phyloP scores from a whole-genome alignment of 2,888 invertebrate species.

The Drosophila histrio region DNA sequence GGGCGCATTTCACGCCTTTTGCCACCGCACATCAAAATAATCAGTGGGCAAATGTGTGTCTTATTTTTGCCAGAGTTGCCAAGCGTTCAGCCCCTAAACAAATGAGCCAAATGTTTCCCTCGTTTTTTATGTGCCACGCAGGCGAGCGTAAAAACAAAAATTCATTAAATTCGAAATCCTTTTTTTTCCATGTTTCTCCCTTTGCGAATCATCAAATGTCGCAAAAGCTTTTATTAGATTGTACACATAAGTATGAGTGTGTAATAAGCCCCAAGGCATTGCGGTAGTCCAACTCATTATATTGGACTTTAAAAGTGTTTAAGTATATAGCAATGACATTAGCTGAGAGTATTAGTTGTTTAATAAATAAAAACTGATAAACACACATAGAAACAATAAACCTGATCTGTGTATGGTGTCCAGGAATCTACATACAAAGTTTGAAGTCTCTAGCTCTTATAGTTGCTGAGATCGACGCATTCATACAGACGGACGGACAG shows the following conservation, averaged over 20 bases:
- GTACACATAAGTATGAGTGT: constrained; percentile 11
- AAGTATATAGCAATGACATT: neutral
- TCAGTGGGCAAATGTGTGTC: constrained; percentile 43
- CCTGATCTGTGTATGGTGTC: no score
- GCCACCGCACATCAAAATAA: constrained; percentile 65
- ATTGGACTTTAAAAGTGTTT: neutral
- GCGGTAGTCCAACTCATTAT: constrained; percentile 17
- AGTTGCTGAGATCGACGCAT: no score
- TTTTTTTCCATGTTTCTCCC: constrained; percentile 29
- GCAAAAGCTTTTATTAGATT: constrained; percentile 51
- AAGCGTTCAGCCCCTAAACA: constrained; percentile 17
- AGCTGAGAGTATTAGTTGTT: neutral
- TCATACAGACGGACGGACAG: no score
- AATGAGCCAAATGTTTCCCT: constrained; percentile 55
- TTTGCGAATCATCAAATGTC: constrained; percentile 38
- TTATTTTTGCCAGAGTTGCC: constrained; percentile 9
- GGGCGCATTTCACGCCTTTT: constrained; percentile 70
- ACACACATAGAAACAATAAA: no score
- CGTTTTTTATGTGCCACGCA: constrained; percentile 60
- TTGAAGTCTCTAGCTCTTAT: no score
- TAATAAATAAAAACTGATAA: no score
- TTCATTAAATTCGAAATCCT: constrained; percentile 70
- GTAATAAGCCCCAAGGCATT: constrained; percentile 9
- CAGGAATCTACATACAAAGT: no score
- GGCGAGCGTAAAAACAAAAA: constrained; percentile 61